Evolutionary conservation across 2,113 vertebrate genomes (phyloP).

Genomic region (Hippocampus mohnikei): DNA sequence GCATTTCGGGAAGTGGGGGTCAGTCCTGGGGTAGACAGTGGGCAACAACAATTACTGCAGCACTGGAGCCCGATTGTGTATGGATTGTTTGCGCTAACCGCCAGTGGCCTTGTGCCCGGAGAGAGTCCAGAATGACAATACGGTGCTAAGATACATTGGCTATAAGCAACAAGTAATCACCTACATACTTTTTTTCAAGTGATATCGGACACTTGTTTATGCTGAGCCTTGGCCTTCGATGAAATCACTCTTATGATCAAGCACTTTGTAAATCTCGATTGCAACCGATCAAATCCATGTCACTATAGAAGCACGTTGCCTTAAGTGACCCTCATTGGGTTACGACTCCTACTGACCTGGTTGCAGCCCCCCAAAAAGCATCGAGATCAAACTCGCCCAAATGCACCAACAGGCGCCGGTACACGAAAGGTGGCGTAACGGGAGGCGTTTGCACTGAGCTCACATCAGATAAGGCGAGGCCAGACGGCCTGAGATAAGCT

Average conservation of each 20-base stretch:
- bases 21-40: slow-evolving; percentile 69
- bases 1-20: slow-evolving; percentile 66
- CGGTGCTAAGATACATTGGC: slow-evolving; percentile 40
- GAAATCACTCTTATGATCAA: slow-evolving; percentile 49
- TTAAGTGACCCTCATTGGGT: slow-evolving; percentile 19
- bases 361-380: slow-evolving; percentile 37
- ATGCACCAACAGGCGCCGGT: slow-evolving; percentile 13
- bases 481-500: slow-evolving; percentile 65
- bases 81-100: slow-evolving; percentile 68
- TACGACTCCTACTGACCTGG: slow-evolving; percentile 48
- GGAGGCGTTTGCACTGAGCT: slow-evolving; percentile 59
- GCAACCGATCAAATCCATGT: slow-evolving; percentile 45
- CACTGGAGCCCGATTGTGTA: slow-evolving; percentile 71
- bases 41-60: slow-evolving; percentile 71
- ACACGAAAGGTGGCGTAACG: slow-evolving; percentile 51
- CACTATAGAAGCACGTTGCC: slow-evolving; percentile 31
- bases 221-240: slow-evolving; percentile 21
- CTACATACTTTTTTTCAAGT: too few relatives aligned
- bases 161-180: slow-evolving; percentile 54
- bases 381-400: slow-evolving; percentile 29
- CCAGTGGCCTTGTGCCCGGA: slow-evolving; percentile 23
- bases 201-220: not conserved
- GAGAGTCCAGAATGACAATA: slow-evolving; percentile 43
- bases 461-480: slow-evolving; percentile 70
- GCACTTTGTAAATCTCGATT: slow-evolving; percentile 52